Evolutionary conservation across 2,797 vertebrate genomes (phyloP).

Genomic region (Graptemys geographica): DNA sequence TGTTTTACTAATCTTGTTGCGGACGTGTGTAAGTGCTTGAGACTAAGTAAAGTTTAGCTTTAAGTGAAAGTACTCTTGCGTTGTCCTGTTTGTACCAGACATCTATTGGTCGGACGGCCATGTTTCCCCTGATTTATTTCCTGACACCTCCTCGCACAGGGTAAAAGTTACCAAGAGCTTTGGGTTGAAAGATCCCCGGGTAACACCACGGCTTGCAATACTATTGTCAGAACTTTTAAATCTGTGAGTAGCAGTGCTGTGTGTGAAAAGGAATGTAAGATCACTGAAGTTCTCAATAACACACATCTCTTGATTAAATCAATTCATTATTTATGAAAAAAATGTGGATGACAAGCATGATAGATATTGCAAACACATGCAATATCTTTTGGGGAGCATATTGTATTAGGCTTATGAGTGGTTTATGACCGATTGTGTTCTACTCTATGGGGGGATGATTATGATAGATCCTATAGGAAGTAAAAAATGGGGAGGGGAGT

Average conservation of each 20-base stretch:
- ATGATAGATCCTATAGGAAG: neutral
- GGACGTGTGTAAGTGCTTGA: too few relatives aligned
- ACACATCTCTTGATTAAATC: neutral
- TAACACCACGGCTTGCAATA: accelerated
- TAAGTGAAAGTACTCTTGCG: too few relatives aligned
- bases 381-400: neutral
- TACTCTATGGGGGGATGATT: neutral
- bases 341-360: neutral
- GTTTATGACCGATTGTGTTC: neutral
- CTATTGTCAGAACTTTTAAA: neutral
- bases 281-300: neutral
- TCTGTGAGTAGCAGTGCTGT: neutral
- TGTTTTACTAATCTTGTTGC: too few relatives aligned
- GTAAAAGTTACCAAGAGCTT: too few relatives aligned
- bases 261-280: neutral
- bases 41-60: too few relatives aligned
- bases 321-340: neutral
- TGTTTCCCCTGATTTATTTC: too few relatives aligned
- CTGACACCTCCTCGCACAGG: too few relatives aligned
- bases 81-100: too few relatives aligned
- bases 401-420: neutral
- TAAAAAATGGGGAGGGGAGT: neutral
- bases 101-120: too few relatives aligned
- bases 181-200: too few relatives aligned
- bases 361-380: neutral